A percentile compares a stretch with the other conserved stretches of the same genome.
These are phyloP conservation scores for Drosophila yakuba DNA, from an alignment of 1,140 invertebrate species.

Conservation along the genomic window DNA sequence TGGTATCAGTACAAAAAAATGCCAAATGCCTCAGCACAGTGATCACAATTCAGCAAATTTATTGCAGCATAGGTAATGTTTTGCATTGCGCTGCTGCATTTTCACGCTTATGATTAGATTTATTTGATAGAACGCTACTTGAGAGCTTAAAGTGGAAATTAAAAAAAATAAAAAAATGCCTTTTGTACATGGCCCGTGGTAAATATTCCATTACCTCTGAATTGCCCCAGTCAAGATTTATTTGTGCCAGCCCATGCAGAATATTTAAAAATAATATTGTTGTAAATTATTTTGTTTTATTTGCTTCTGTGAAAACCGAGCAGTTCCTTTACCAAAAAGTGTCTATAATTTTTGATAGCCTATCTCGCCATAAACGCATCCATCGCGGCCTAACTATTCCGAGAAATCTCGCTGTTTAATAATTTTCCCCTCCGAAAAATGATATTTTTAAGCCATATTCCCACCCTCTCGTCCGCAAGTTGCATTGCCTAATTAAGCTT, in stretches of 20 bases:
- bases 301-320: constrained; percentile 1
- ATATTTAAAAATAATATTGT: constrained; percentile 9
- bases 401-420: constrained; percentile 24
- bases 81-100: constrained; percentile 37
- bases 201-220: not conserved
- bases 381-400: constrained; percentile 21
- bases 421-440: constrained; percentile 5
- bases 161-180: not conserved
- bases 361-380: constrained; percentile 7
- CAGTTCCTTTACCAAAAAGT: not conserved
- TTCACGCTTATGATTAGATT: constrained; percentile 11
- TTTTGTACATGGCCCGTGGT: not conserved
- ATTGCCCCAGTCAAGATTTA: constrained; percentile 1
- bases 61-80: not conserved
- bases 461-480: constrained; percentile 14
- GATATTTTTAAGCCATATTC: constrained; percentile 8
- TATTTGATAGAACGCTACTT: constrained; percentile 1
- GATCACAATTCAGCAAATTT: constrained; percentile 34
- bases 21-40: constrained; percentile 64
- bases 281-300: constrained; percentile 21
- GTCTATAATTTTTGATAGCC: constrained; percentile 33
- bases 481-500: constrained; percentile 42
- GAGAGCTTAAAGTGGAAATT: constrained; percentile 29
- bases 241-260: not conserved
- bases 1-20: constrained; percentile 84